Evolutionary conservation across 2,888 invertebrate genomes (phyloP).

Genomic region (Lepidochrysops patricia): DNA sequence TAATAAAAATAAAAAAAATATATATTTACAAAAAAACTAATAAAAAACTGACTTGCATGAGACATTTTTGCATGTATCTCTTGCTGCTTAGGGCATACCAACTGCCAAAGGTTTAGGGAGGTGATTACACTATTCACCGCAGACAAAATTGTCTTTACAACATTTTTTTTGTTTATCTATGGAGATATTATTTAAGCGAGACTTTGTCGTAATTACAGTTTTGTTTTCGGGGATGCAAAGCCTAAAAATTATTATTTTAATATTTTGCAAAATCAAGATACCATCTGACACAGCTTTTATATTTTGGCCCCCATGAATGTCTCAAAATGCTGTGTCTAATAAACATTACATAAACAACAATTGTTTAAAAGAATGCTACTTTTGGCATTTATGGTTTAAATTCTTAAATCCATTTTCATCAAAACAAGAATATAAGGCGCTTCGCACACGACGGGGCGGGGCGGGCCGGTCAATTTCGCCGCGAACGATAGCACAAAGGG

Average conservation of each 20-base stretch:
- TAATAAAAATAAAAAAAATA: conserved; percentile 30
- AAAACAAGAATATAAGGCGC: too few relatives aligned
- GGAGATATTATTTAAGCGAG: too few relatives aligned
- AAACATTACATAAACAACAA: neutral
- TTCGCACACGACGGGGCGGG: too few relatives aligned
- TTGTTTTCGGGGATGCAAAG: neutral
- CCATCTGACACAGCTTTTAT: neutral
- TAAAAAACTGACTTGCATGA: conserved; percentile 28
- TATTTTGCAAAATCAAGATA: neutral
- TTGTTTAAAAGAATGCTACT: neutral
- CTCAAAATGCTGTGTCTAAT: neutral
- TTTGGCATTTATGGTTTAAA: neutral
- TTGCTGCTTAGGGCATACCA: neutral
- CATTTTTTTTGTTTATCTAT: neutral
- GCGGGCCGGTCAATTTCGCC: too few relatives aligned
- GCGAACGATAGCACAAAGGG: too few relatives aligned
- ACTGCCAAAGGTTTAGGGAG: neutral
- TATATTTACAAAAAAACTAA: conserved; percentile 22
- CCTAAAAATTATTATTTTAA: neutral
- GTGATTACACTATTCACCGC: neutral
- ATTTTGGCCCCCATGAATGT: neutral
- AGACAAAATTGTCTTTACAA: neutral
- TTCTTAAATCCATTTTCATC: too few relatives aligned
- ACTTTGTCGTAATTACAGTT: neutral
- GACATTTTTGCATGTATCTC: conserved; percentile 17